These are phyloP conservation scores for Carterocephalus palaemon DNA, from an alignment of 2,888 invertebrate species.

Conservation along the genomic window DNA sequence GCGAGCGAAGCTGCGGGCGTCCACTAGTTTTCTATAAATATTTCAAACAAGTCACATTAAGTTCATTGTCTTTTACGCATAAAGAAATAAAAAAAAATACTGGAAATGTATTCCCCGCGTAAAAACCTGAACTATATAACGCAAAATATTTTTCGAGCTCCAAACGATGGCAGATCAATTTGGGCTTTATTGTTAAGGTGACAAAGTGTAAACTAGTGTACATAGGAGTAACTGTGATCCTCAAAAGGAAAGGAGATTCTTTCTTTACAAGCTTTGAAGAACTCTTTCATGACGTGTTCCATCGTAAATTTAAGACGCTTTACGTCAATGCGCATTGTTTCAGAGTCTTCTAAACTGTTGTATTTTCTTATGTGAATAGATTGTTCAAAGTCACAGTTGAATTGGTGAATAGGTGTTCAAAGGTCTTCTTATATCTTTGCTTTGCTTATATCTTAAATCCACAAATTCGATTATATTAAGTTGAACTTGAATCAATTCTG, in stretches of 20 bases:
- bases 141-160: conserved; percentile 16
- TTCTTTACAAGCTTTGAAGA: conserved; percentile 21
- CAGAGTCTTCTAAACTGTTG: no score
- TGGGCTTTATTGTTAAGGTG: conserved; percentile 1
- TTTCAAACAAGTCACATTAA: conserved; percentile 30
- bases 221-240: neutral
- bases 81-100: no score
- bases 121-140: conserved; percentile 20
- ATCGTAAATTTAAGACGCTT: conserved; percentile 19
- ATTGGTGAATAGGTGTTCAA: no score
- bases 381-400: no score
- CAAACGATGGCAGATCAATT: neutral
- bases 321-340: conserved; percentile 13
- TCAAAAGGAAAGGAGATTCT: conserved; percentile 15
- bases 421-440: no score
- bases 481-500: no score
- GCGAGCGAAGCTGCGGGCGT: no score
- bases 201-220: conserved; percentile 3
- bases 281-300: conserved; percentile 20
- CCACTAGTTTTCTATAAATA: no score
- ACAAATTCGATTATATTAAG: no score
- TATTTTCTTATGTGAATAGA: no score
- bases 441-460: no score
- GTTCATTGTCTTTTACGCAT: conserved; percentile 27
- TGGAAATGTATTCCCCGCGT: no score